These are phyloP conservation scores for Microplitis demolitor DNA, from an alignment of 1,140 invertebrate genomes.

Conservation along the genomic window DNA sequence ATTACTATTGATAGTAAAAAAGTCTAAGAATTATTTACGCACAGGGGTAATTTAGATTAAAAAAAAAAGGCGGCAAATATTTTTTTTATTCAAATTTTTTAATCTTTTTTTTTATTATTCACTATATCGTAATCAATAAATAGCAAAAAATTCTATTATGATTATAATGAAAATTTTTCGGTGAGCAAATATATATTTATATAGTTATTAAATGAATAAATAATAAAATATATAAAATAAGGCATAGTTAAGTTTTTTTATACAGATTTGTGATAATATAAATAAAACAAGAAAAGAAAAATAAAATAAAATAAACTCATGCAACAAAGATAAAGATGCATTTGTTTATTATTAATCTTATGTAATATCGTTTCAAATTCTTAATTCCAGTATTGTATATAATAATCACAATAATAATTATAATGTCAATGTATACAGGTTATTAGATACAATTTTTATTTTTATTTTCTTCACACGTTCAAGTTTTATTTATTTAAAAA, in stretches of 20 bases:
- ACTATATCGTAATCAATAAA: not conserved
- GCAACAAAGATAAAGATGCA: conserved; percentile 54
- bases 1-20: not conserved
- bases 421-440: conserved; percentile 62
- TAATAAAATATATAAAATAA: not conserved
- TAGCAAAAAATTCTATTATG: not conserved
- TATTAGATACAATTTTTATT: conserved; percentile 54
- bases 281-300: not conserved
- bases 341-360: conserved; percentile 63
- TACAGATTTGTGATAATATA: not conserved
- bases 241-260: too few relatives aligned
- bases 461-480: conserved; percentile 54
- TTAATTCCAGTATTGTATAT: conserved; percentile 62
- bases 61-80: not conserved
- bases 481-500: conserved; percentile 41
- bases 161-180: not conserved
- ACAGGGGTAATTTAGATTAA: not conserved
- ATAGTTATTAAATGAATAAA: conserved; percentile 12
- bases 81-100: not conserved
- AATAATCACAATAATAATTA: conserved; percentile 58
- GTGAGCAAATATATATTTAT: not conserved
- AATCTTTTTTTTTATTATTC: not conserved
- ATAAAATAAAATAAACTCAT: conserved; percentile 16
- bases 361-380: conserved; percentile 62
- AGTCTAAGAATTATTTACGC: not conserved